Evolutionary conservation across 2,888 invertebrate genomes (phyloP).

Genomic region (Geotrupes spiniger): DNA sequence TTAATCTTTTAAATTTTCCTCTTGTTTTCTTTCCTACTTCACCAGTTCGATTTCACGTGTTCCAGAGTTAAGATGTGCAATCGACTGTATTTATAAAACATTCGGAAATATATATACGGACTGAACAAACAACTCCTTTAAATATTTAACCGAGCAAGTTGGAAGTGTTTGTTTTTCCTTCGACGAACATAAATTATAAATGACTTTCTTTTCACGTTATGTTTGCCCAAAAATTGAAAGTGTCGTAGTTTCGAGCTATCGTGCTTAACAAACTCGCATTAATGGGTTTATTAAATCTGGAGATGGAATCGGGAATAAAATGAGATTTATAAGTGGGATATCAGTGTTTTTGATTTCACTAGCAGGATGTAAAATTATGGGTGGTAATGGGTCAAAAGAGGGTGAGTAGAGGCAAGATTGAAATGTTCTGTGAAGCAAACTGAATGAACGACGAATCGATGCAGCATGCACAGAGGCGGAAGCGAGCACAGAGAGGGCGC

Average conservation of each 20-base stretch:
- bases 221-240: too few relatives aligned
- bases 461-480: slow-evolving; percentile 37
- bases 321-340: slow-evolving; percentile 3
- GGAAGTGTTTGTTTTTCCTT: slow-evolving; percentile 2
- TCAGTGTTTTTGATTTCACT: slow-evolving; percentile 10
- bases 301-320: neutral
- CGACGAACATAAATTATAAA: slow-evolving; percentile 8
- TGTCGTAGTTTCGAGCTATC: too few relatives aligned
- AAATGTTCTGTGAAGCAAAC: slow-evolving; percentile 39
- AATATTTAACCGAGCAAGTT: slow-evolving; percentile 11
- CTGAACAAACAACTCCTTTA: slow-evolving; percentile 10
- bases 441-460: slow-evolving; percentile 37
- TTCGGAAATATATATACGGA: slow-evolving; percentile 2
- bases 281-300: slow-evolving; percentile 10
- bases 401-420: slow-evolving; percentile 31
- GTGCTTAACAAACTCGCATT: too few relatives aligned
- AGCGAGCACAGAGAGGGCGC: slow-evolving; percentile 29
- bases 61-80: too few relatives aligned
- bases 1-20: too few relatives aligned
- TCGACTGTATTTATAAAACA: too few relatives aligned
- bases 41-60: too few relatives aligned
- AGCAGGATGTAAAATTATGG: slow-evolving; percentile 11
- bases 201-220: neutral
- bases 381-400: slow-evolving; percentile 17
- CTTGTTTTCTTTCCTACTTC: too few relatives aligned